Evolutionary conservation across 2,113 vertebrate species (phyloP), one percentile per base, ranked within the genome.

Genomic region (Otus sunia): DNA sequence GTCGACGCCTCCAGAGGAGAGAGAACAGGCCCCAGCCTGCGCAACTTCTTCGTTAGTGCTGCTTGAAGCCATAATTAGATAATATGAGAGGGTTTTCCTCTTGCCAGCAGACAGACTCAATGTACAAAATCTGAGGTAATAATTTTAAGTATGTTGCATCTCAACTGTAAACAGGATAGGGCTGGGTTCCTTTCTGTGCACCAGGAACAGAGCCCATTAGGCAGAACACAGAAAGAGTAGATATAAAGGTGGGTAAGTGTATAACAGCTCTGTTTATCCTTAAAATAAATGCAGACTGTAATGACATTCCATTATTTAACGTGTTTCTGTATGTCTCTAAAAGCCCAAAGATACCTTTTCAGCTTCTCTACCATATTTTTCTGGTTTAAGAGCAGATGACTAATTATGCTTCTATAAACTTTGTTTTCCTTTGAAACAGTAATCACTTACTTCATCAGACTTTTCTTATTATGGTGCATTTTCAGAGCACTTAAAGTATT

Each of bases 21-120:
- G 83, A 69, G 75, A 97, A 96, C 97, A 97, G 96, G 97, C 91
- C 94, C 71, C 80, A 73, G 96, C 97, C 95, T 97, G 97, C 0
- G 2, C 71, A 76, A 73, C 91, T 93, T 96, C 95, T 97, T 97
- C 95, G 93, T 97, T 96, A 97, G 69, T 58, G 72, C 66, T 80
- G 86, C 96, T 95, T 52, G 79, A 90, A 97, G 95, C 86, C 88
- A 41, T 97, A 97, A 97, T 97, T 97, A 97, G 78, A 96, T 88
- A 97, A 97, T 92, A 91, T 36, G 68, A 95, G 97, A 96, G 85
- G 64, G 77, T 90, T 97, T 93, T 95, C 95, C 97, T 96, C 93
- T 94, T 96, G 97, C 97, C 97, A 97, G 96, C 90, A 97, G 97
- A 95, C 96, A 97, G 91, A 86, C 55, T 95, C 92, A 93, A 92